A percentile compares a stretch with the other conserved stretches of the same genome.
phyloP scores from a whole-genome alignment of 1,140 invertebrate species.

The Calephelis nemesis region DNA sequence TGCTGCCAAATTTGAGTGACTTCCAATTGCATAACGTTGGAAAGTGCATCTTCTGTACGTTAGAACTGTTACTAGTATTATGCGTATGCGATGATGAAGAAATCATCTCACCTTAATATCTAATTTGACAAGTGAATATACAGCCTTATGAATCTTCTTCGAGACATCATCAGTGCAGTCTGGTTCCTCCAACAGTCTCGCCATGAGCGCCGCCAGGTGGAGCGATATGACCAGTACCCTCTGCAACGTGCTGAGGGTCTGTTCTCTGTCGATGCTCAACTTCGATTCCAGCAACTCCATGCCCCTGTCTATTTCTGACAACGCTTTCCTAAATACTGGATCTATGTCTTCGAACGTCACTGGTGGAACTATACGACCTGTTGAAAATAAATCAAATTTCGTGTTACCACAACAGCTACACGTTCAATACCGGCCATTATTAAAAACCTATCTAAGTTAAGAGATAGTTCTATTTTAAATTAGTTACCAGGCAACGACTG shows the following conservation, averaged over 20 bases:
- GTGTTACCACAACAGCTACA: no score
- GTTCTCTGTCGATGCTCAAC: constrained; percentile 81
- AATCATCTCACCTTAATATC: constrained; percentile 81
- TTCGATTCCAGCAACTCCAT: constrained; percentile 75
- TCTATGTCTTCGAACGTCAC: constrained; percentile 90
- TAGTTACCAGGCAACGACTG: no score
- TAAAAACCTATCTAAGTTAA: no score
- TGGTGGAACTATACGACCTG: constrained; percentile 86
- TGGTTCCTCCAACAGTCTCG: constrained; percentile 81
- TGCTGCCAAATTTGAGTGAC: no score
- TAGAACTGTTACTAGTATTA: background rate
- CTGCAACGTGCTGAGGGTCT: constrained; percentile 88
- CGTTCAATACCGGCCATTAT: no score
- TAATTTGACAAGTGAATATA: constrained; percentile 87
- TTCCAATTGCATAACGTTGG: no score
- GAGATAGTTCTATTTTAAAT: no score
- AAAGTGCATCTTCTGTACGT: no score
- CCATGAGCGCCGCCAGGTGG: constrained; percentile 88
- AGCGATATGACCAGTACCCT: constrained; percentile 92
- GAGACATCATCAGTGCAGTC: constrained; percentile 78
- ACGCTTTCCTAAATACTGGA: constrained; percentile 88
- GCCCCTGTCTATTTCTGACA: constrained; percentile 84
- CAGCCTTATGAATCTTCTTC: constrained; percentile 80
- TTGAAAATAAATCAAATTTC: constrained; percentile 13
- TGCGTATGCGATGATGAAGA: background rate